phyloP scores from a whole-genome alignment of 2,888 invertebrate species.

The Athrips mouffetella region DNA sequence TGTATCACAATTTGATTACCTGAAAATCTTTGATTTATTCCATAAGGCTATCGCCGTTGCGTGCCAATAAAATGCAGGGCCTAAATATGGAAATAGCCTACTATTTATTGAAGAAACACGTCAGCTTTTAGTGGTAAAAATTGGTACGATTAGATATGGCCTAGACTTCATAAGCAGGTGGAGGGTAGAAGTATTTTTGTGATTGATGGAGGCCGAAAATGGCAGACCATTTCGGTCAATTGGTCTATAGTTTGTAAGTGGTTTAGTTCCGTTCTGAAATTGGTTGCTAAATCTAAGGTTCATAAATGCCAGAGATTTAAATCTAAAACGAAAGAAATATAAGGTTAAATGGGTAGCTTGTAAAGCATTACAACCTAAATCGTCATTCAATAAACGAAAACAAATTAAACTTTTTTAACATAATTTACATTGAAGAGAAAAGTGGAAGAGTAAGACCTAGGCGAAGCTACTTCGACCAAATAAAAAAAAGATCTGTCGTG shows the following conservation, averaged over 20 bases:
- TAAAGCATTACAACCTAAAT: too few species aligned
- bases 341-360: too few species aligned
- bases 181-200: slow-evolving; percentile 4
- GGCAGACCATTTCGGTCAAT: neutral
- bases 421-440: too few species aligned
- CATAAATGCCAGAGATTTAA: neutral
- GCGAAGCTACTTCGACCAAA: too few species aligned
- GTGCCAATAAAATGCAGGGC: neutral
- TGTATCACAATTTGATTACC: neutral
- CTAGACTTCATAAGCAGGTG: neutral
- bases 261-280: neutral
- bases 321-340: neutral
- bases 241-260: neutral
- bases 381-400: too few species aligned
- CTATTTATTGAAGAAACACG: slow-evolving; percentile 16
- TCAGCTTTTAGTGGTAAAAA: slow-evolving; percentile 12
- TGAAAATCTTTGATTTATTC: neutral
- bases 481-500: too few species aligned
- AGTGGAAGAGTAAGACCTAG: too few species aligned
- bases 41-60: neutral
- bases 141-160: slow-evolving; percentile 6
- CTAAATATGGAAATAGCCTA: slow-evolving; percentile 13
- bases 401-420: too few species aligned
- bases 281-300: neutral
- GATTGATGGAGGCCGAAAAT: slow-evolving; percentile 9